Evolutionary conservation across 1,140 invertebrate genomes (phyloP).

Genomic region (Melanaphis sacchari): DNA sequence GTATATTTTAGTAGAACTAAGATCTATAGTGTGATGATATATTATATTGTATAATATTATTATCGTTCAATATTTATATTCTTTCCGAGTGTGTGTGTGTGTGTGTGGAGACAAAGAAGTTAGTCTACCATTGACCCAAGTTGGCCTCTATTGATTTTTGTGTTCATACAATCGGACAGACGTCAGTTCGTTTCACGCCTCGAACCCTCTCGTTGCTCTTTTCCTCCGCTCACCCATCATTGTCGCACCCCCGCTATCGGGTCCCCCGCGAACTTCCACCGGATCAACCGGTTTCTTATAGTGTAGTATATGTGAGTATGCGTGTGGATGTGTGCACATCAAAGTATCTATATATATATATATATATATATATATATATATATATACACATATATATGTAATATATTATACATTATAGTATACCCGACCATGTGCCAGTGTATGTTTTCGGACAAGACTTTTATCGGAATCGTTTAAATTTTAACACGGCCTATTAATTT

Average conservation of each 20-base stretch:
- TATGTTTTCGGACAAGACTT: slow-evolving; percentile 24
- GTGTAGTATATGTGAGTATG: background rate
- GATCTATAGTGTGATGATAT: background rate
- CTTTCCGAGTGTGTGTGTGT: background rate
- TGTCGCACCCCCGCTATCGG: background rate
- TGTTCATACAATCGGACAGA: slow-evolving; percentile 50
- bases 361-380: no score
- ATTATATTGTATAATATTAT: background rate
- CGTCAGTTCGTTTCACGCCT: slow-evolving; percentile 36
- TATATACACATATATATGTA: no score
- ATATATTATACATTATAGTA: background rate
- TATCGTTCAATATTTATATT: slow-evolving; percentile 10
- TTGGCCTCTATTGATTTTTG: slow-evolving; percentile 46
- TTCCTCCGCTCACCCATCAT: background rate
- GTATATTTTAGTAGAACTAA: background rate
- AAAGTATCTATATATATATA: background rate
- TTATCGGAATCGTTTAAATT: slow-evolving; percentile 53
- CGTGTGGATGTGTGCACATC: background rate
- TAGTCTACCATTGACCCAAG: slow-evolving; percentile 17
- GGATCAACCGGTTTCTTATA: background rate
- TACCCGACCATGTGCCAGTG: background rate
- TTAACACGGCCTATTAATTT: slow-evolving; percentile 51
- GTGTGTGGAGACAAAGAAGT: background rate
- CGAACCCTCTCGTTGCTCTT: background rate
- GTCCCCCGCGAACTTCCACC: slow-evolving; percentile 1